Base-by-base conservation (phyloP, 2,888 invertebrate species). In the Gisinianus flammeolus region DNA sequence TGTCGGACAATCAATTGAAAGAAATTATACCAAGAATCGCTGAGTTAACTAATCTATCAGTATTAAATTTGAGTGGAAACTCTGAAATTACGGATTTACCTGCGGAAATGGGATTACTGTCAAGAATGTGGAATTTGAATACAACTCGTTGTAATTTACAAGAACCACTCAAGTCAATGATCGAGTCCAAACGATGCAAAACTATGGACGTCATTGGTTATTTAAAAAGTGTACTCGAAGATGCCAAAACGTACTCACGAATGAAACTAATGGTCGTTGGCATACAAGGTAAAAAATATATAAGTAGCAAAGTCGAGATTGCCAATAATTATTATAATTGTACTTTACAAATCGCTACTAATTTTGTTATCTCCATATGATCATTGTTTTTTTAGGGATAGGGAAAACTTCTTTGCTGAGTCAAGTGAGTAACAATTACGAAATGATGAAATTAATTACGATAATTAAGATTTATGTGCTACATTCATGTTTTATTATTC, bases 241-340 rank as follows among this genome's bases (percentile, higher is more conserved):
- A 95, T 88, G 97, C 98, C 0, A 92, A 93, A 85, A 94, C 95
- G 0, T 98, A 98, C 87, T 93, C 96, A 0, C 90, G 96, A 76
- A 94, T 99, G 94, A 97, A 98, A 87, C 89, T 99, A 24, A 96
- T 96, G 96, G 92, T 98, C 70, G 97, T 97, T 0, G 97, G 98
- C 0, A 91, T 94, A 0, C 96, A 97, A 88, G 92, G 92, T 76
- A 68, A 76, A 6, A 71, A 56, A 52, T 44, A 24, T 30, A 28
- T n/a, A n/a, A n/a, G n/a, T n/a, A n/a, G n/a, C n/a, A n/a, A n/a
- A n/a, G n/a, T n/a, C n/a, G n/a, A n/a, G n/a, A n/a, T n/a, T n/a
- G n/a, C n/a, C n/a, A n/a, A n/a, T 35, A 35, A 35, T 35, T 35
- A 35, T 12, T 35, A n/a, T n/a, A n/a, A n/a, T n/a, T n/a, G n/a